phyloP scores from a whole-genome alignment of 2,113 vertebrate genomes.

The Odocoileus virginianus region DNA sequence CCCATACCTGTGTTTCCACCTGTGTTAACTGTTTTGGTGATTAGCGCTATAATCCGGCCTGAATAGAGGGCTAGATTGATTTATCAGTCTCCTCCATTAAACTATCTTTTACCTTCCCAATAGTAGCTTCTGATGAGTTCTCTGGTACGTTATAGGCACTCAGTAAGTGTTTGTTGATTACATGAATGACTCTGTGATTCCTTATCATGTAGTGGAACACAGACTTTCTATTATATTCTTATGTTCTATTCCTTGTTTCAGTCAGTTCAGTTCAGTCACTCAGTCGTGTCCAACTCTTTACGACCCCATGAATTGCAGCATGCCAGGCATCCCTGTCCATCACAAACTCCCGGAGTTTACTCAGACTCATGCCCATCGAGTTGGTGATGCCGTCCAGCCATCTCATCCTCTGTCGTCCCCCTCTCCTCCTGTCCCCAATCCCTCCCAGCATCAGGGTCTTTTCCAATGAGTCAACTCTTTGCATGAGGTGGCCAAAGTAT shows the following conservation, averaged over 20 bases:
- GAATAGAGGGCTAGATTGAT: not conserved
- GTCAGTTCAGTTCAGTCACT: too few species aligned
- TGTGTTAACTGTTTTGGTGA: not conserved
- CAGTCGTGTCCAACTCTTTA: too few species aligned
- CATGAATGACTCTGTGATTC: not conserved
- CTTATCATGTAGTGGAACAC: not conserved
- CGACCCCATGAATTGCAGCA: too few species aligned
- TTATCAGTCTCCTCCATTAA: not conserved
- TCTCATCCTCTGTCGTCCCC: too few species aligned
- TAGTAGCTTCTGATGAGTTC: not conserved
- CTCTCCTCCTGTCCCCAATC: too few species aligned
- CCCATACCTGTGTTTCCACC: not conserved
- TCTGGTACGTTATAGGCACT: not conserved
- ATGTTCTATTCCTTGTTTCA: not conserved
- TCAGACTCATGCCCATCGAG: too few species aligned
- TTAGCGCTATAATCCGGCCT: not conserved
- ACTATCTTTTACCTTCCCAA: not conserved
- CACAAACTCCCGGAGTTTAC: too few species aligned
- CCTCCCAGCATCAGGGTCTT: too few species aligned
- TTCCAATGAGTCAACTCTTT: too few species aligned
- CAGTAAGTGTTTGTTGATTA: not conserved
- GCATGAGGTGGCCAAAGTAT: too few species aligned
- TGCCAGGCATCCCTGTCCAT: too few species aligned
- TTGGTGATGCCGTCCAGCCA: too few species aligned
- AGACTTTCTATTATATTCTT: not conserved